These are phyloP conservation scores for Thalassoma bifasciatum DNA, from an alignment of 2,113 vertebrate genomes.

Conservation along the genomic window DNA sequence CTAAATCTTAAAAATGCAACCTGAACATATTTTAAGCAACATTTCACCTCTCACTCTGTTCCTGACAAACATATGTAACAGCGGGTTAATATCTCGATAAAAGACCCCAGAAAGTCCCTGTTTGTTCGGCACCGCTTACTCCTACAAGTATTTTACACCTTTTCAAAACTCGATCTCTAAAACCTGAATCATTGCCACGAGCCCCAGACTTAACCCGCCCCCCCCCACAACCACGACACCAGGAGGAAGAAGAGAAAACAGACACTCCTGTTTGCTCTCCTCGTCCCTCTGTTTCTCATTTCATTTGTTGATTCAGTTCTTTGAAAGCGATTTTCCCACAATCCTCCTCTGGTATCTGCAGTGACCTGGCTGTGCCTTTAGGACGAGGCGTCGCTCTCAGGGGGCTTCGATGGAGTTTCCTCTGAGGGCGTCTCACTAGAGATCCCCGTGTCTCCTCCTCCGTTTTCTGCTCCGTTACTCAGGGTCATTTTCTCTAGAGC, in stretches of 20 bases:
- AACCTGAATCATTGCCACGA: constrained; percentile 1
- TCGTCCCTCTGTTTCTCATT: background rate
- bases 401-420: constrained; percentile 85
- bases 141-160: background rate
- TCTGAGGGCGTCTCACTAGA: constrained; percentile 86
- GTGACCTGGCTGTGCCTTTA: constrained; percentile 71
- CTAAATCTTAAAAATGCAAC: no score
- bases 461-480: constrained; percentile 88
- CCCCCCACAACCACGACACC: background rate
- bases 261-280: background rate
- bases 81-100: background rate
- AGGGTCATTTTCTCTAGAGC: constrained; percentile 91
- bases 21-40: no score
- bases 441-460: constrained; percentile 88
- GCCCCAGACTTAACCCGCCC: background rate
- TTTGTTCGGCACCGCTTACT: background rate
- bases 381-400: constrained; percentile 84
- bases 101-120: constrained; percentile 1
- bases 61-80: background rate
- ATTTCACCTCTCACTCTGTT: no score
- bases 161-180: background rate
- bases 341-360: background rate
- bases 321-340: background rate
- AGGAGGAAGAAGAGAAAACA: constrained; percentile 27
- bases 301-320: constrained; percentile 29